phyloP scores from a whole-genome alignment of 2,888 invertebrate species.

The Chalcis sispes region DNA sequence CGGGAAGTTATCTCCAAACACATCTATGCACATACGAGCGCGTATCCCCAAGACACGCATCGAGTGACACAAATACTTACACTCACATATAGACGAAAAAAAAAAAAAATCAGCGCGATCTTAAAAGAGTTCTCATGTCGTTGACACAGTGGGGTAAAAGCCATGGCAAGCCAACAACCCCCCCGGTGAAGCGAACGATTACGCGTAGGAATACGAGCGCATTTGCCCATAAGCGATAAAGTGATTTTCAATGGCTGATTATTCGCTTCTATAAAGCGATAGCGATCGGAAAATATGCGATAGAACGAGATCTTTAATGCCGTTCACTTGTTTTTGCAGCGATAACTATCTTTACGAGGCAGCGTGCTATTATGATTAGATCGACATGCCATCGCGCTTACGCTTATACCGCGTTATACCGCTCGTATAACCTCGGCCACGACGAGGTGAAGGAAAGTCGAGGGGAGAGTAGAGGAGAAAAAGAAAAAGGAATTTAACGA shows the following conservation, averaged over 20 bases:
- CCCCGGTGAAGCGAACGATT: slow-evolving; percentile 53
- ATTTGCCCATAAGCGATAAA: slow-evolving; percentile 65
- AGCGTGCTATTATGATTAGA: slow-evolving; percentile 61
- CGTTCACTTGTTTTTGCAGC: slow-evolving; percentile 70
- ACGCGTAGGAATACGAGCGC: slow-evolving; percentile 61
- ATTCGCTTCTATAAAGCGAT: slow-evolving; percentile 58
- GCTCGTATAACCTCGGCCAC: slow-evolving; percentile 1
- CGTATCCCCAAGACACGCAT: too few species aligned
- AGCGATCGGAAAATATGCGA: slow-evolving; percentile 61
- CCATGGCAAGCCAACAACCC: too few species aligned
- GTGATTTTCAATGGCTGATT: slow-evolving; percentile 70
- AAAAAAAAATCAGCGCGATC: slow-evolving; percentile 52
- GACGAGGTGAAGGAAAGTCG: neutral
- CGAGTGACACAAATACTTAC: too few species aligned
- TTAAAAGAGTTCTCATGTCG: slow-evolving; percentile 65
- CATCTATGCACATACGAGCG: too few species aligned
- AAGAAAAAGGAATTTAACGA: slow-evolving; percentile 17
- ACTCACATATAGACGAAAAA: too few species aligned
- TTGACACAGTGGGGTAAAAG: neutral
- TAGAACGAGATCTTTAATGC: slow-evolving; percentile 66
- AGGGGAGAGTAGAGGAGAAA: neutral
- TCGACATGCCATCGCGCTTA: slow-evolving; percentile 55
- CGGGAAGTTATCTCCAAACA: too few species aligned
- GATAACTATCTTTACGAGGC: slow-evolving; percentile 70
- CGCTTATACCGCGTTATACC: too few species aligned